Conservation (phyloP, 2,113 vertebrate species). For the Haemorhous mexicanus region DNA sequence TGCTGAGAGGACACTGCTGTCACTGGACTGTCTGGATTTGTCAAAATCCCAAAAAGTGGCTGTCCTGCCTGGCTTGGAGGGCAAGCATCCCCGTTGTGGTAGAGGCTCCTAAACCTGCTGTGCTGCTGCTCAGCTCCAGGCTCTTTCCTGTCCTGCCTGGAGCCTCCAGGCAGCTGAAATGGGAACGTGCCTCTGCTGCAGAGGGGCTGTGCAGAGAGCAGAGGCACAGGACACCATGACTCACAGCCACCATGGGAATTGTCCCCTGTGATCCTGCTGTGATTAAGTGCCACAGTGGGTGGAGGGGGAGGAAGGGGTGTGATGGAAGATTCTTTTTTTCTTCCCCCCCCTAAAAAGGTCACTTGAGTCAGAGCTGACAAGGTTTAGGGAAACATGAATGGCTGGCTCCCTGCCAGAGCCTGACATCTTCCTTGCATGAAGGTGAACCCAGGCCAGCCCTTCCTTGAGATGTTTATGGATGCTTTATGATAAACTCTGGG, state of each 20-base stretch:
- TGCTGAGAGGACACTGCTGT: background rate
- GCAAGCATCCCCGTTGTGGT: background rate
- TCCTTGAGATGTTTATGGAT: slow-evolving; percentile 43
- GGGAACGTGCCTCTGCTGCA: background rate
- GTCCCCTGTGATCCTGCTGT: background rate
- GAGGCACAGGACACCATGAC: background rate
- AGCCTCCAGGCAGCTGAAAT: background rate
- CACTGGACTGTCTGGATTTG: background rate
- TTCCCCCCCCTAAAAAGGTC: background rate
- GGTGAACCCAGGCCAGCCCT: slow-evolving; percentile 60
- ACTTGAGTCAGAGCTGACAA: slow-evolving; percentile 37
- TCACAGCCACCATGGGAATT: background rate
- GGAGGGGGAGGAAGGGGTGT: slow-evolving; percentile 48
- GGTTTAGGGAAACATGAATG: slow-evolving; percentile 21
- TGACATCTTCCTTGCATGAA: slow-evolving; percentile 45
- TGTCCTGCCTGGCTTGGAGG: background rate
- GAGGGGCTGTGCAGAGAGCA: background rate
- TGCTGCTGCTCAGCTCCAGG: background rate
- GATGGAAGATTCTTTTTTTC: background rate
- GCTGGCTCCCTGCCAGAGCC: slow-evolving; percentile 44
- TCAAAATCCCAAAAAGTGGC: background rate
- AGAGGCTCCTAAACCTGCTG: background rate
- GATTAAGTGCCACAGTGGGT: background rate
- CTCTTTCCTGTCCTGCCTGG: background rate
- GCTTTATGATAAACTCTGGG: slow-evolving; percentile 20